Base-by-base conservation (phyloP, 2,113 vertebrate species). In the Phrynosoma platyrhinos region DNA sequence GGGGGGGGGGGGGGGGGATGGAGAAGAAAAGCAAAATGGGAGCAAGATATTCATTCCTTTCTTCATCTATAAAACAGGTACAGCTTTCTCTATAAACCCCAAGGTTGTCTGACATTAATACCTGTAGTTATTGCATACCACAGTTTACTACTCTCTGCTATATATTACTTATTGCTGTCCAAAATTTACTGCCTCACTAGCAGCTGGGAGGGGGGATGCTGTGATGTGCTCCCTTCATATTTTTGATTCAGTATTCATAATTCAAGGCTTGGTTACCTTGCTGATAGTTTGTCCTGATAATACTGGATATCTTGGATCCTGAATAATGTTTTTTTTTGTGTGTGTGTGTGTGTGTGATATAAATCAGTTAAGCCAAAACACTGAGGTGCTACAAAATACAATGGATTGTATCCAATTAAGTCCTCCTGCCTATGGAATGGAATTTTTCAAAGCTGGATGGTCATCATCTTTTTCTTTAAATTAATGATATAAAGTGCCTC, bases 1-100 rank as follows among this genome's bases (percentile, higher is more conserved):
- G n/a, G n/a, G n/a, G n/a, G 40, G 23, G 9, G 2, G 58, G 18
- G 18, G 8, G 62, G 88, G 7, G 4, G 5, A 90, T 79, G 75
- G 5, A 30, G 14, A 8, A 12, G 91, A 78, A 32, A 89, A 30
- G 3, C 83, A 88, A 88, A 55, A 85, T 72, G 0, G 66, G 58
- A 77, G 20, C 55, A 83, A 4, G 18, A 77, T 7, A n/a, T 47
- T 12, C 40, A n/a, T n/a, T 27, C 55, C 10, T 68, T 1, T 40
- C 12, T 25, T 5, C 4, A 89, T 23, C 30, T 90, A 20, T 47
- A 84, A 89, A 84, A 88, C 13, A 74, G 18, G 79, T 2, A n/a
- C 18, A 5, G 18, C 27, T 36, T 10, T 42, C 55, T 62, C 20
- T 62, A 84, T 36, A 40, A 30, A 78, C 6, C 0, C 14, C 23